Evolutionary conservation across 2,888 invertebrate genomes (phyloP), one percentile per base, ranked within the genome.

Genomic region (Gasteruption jaculator): DNA sequence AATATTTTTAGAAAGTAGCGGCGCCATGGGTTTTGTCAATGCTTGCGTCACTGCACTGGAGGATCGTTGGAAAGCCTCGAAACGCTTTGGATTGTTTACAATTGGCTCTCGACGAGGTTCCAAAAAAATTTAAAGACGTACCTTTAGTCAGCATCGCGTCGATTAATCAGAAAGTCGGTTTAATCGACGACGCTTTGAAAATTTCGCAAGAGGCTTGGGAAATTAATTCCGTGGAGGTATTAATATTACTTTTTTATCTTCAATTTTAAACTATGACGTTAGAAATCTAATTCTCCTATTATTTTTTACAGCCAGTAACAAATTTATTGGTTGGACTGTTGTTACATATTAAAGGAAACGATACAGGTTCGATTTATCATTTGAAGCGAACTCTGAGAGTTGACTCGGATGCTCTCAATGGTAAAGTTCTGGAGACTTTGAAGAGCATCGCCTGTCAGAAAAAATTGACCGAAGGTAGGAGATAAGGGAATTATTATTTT

Each of bases 41-140:
- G 8, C 63, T 89, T 26, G 83, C 88, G 0, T 85, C 85, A 0
- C 69, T 88, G 12, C 87, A 88, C 66, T 90, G 88, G 88, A 76
- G 88, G 6, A 79, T 85, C 1, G 76, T 82, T 3, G 81, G 82
- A 5, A 83, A 85, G 59, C 76, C 78, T 21, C 74, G 74, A 32
- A 82, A 85, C 59, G 83, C 85, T 0, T 66, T 86, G 5, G 81
- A 82, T 54, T 90, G 89, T 63, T 74, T 86, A 5, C 75, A 83
- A 27, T 70, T 79, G 6, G 82, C 85, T 1, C 73, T 80, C 19
- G 73, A 74, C 47, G 68, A 72, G n/a, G 78, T 77, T 5, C 80
- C 80, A 0, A 65, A 71, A 3, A 76, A 78, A 47, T 77, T 79
- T 51, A 74, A 74, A 8, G 86, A 87, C 60, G 74, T 86, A 1